Evolutionary conservation across 2,888 invertebrate species (phyloP), one percentile per base, ranked within the genome.

Genomic region (Agrochola circellaris): DNA sequence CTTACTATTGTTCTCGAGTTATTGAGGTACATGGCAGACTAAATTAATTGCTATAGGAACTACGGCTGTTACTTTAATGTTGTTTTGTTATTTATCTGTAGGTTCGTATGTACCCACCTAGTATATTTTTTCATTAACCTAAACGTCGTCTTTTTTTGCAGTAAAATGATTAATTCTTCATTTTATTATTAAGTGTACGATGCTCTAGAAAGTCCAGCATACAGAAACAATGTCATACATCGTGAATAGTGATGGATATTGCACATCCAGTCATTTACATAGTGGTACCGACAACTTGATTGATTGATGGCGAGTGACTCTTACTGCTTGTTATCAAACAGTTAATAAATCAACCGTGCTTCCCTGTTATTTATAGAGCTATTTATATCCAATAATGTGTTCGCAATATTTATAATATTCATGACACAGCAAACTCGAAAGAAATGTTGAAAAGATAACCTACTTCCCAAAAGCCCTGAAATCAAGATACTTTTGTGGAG

Each of bases 231-330:
- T 70, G 69, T 66, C 45, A 60, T 64, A 61, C 68, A 77, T 70
- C 60, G 48, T 65, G 62, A 65, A 72, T 81, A 76, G 75, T 79
- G 79, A 81, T 86, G 89, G 88, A 87, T 90, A 89, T 91, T 90
- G 90, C 88, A 90, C 88, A 88, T 88, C 67, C 70, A 84, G 85
- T 85, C 89, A 91, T 91, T 89, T 91, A 91, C 92, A 91, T 91
- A 89, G 87, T 87, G 89, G 86, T 82, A 91, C 86, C 87, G 90
- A 91, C 91, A 89, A 84, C 87, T 89, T 90, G 91, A 91, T 90
- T 92, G 92, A 92, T 92, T 88, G 89, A 92, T 92, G 87, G 89
- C 77, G 87, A 91, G 88, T 89, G 90, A 90, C 91, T 92, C 90
- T 84, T 83, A 86, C 88, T 87, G 89, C 86, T 85, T 89, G 89